phyloP scores from a whole-genome alignment of 2,797 vertebrate species.

The Aythya fuligula region DNA sequence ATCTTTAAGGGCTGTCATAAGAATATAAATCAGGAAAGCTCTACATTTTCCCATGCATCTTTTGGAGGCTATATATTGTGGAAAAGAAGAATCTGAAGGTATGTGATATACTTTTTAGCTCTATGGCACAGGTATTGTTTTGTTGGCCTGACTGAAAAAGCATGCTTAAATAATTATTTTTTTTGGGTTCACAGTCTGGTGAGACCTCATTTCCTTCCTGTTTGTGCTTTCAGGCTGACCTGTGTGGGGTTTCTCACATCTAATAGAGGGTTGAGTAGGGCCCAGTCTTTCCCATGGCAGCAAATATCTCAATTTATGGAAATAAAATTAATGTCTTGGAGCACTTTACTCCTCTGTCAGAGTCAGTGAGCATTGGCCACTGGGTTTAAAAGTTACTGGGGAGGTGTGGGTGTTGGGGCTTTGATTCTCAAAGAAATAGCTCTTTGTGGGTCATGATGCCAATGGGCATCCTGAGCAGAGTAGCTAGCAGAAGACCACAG shows the following conservation, averaged over 20 bases:
- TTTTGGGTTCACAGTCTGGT: not conserved
- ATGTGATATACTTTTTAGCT: not conserved
- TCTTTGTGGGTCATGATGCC: not conserved
- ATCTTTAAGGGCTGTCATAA: not conserved
- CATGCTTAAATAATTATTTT: not conserved
- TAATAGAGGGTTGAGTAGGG: not conserved
- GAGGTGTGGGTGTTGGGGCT: not conserved
- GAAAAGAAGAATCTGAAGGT: not conserved
- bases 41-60: not conserved
- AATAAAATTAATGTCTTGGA: not conserved
- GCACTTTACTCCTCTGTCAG: not conserved
- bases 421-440: not conserved
- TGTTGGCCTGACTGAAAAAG: not conserved
- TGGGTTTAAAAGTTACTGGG: not conserved
- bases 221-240: not conserved
- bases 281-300: not conserved
- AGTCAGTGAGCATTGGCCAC: not conserved
- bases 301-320: not conserved
- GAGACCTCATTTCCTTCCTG: not conserved
- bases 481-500: not conserved
- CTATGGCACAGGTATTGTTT: rapidly evolving
- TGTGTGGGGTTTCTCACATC: not conserved
- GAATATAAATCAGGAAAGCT: not conserved
- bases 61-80: not conserved
- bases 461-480: not conserved